Conservation (phyloP, 2,113 vertebrate genomes). For the Pica pica region DNA sequence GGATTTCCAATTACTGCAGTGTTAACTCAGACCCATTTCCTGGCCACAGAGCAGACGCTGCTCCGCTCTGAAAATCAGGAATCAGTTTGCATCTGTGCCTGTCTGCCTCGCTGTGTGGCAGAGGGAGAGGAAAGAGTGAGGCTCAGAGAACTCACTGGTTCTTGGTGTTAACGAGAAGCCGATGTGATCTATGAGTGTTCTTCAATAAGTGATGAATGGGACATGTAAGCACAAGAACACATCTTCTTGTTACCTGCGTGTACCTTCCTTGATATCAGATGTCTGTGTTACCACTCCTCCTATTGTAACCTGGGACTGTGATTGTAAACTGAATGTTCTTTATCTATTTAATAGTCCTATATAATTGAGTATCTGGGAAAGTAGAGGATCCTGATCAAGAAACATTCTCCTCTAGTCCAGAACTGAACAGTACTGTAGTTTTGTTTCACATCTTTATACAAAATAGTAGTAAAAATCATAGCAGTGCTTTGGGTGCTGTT, state of each 20-base stretch:
- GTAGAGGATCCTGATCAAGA: background rate
- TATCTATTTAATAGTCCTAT: conserved; percentile 36
- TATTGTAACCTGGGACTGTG: conserved; percentile 36
- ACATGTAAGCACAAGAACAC: conserved; percentile 32
- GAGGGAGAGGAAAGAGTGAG: background rate
- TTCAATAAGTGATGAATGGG: conserved; percentile 58
- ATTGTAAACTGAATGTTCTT: conserved; percentile 24
- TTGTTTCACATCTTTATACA: background rate
- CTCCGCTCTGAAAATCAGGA: background rate
- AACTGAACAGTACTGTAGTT: background rate
- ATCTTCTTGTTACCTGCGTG: conserved; percentile 24
- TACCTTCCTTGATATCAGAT: conserved; percentile 20
- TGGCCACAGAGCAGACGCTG: background rate
- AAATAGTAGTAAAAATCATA: background rate
- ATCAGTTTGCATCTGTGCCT: background rate
- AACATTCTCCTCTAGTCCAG: background rate
- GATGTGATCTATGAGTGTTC: conserved; percentile 40
- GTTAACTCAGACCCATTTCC: background rate
- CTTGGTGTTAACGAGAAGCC: background rate
- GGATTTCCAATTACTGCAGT: background rate
- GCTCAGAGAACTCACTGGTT: background rate
- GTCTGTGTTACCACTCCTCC: conserved; percentile 25
- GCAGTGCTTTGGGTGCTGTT: background rate
- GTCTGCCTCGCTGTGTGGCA: background rate
- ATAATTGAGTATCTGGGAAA: conserved; percentile 3